A percentile compares a stretch with the other conserved stretches of the same genome.
These are phyloP conservation scores for Nixonia krombeini DNA, from an alignment of 1,140 invertebrate genomes.

Conservation along the genomic window DNA sequence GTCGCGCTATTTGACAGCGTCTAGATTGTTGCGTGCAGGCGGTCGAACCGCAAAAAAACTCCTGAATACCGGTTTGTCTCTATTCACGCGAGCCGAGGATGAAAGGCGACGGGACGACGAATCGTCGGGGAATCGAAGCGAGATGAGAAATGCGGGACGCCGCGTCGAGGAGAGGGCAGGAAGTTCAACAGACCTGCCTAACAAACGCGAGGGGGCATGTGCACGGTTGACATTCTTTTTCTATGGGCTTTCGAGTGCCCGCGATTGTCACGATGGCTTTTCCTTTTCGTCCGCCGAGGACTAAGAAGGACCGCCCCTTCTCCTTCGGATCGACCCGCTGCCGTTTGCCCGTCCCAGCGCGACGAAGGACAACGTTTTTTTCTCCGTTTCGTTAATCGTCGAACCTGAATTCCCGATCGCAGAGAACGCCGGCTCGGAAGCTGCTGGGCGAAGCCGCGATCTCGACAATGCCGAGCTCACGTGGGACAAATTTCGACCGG, in stretches of 20 bases:
- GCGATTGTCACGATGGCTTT: slow-evolving; percentile 40
- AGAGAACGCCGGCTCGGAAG: too few species aligned
- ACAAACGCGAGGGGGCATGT: slow-evolving; percentile 48
- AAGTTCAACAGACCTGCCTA: slow-evolving; percentile 58
- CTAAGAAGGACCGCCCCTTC: slow-evolving; percentile 21
- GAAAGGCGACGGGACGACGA: slow-evolving; percentile 29
- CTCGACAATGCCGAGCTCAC: too few species aligned
- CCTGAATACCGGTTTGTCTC: slow-evolving; percentile 59
- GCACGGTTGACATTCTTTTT: slow-evolving; percentile 55
- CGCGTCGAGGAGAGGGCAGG: slow-evolving; percentile 30
- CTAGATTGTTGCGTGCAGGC: slow-evolving; percentile 53
- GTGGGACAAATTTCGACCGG: too few species aligned
- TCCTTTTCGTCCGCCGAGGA: slow-evolving; percentile 27
- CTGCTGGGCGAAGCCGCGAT: too few species aligned
- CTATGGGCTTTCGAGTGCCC: slow-evolving; percentile 40
- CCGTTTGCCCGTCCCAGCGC: too few species aligned
- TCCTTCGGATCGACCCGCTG: too few species aligned
- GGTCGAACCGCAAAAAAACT: slow-evolving; percentile 58
- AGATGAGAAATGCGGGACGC: slow-evolving; percentile 19
- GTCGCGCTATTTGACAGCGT: slow-evolving; percentile 59
- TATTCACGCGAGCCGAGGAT: slow-evolving; percentile 27
- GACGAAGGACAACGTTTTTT: too few species aligned
- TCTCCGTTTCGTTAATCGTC: too few species aligned
- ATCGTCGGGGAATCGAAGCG: slow-evolving; percentile 19
- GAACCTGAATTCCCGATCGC: too few species aligned